Evolutionary conservation across 2,888 invertebrate genomes (phyloP), one percentile per base, ranked within the genome.

Genomic region (Synergus laeviventris): DNA sequence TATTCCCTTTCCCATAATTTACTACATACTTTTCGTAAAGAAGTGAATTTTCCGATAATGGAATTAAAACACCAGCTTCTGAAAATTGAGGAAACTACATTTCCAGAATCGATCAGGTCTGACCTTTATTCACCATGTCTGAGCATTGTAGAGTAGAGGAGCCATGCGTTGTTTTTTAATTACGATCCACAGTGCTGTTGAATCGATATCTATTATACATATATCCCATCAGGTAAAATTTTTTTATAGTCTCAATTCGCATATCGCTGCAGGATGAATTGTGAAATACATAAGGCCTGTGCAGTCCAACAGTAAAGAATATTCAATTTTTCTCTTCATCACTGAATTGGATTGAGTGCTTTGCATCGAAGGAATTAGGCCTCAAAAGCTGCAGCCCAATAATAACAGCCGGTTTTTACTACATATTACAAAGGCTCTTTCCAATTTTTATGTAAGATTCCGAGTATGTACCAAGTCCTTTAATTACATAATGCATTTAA

Each of bases 161-260:
- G 78, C 81, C 78, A 78, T 78, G 80, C n/a, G 79, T 83, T 81
- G 81, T 81, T 81, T 81, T 81, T 82, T 82, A 80, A 82, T 81
- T 81, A 81, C 79, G 74, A 74, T 38, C 74, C 77, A 80, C 78
- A 82, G 81, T 79, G 78, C 78, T 18, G 7, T 64, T 39, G 42
- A 82, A 83, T 83, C 83, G 81, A 83, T 81, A 82, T 81, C 77
- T 82, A 80, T 11, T 64, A 39, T 38, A 38, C 38, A 36, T 60
- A 60, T 60, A 60, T 60, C 16, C 16, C 60, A 60, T 11, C 16
- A 62, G 62, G 18, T 62, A 11, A 62, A 62, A 11, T 62, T 38
- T 62, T 31, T 62, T 38, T 38, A 38, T 62, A 38, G 38, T 12
- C 62, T 62, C 62, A 11, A 62, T 62, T 62, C 62, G 38, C 62